Evolutionary conservation across 2,113 vertebrate genomes (phyloP).

Genomic region (Elanoides forficatus): DNA sequence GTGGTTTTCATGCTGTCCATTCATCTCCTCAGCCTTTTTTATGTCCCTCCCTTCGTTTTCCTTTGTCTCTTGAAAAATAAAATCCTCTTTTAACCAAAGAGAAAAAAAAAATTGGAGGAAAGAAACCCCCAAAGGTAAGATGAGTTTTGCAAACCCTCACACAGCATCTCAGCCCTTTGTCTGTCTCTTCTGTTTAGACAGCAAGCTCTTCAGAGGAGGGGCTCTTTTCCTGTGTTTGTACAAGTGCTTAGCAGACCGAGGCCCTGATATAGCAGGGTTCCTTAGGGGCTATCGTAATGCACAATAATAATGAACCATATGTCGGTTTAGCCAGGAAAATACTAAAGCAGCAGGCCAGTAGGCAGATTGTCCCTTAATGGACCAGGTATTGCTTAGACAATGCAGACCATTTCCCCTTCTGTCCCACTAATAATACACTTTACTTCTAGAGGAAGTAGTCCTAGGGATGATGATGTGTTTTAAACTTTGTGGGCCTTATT

Average conservation of each 20-base stretch:
- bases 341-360: neutral
- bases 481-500: neutral
- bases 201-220: conserved; percentile 57
- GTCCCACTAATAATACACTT: neutral
- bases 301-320: conserved; percentile 35
- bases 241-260: conserved; percentile 55
- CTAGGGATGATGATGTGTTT: conserved; percentile 3
- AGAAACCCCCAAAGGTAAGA: neutral
- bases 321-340: conserved; percentile 38
- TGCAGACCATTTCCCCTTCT: conserved; percentile 22
- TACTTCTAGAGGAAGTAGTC: conserved; percentile 31
- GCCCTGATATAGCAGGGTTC: conserved; percentile 28
- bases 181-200: conserved; percentile 48
- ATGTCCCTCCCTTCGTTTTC: neutral
- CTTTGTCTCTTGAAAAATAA: neutral
- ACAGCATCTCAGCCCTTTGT: conserved; percentile 14
- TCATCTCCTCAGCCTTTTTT: neutral
- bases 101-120: neutral
- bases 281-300: conserved; percentile 42
- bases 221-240: conserved; percentile 65
- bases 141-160: neutral
- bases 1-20: neutral
- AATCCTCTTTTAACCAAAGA: neutral
- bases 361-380: conserved; percentile 27
- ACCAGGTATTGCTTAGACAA: conserved; percentile 56